These are phyloP conservation scores for Aporophyla lueneburgensis DNA, from an alignment of 2,888 invertebrate genomes.

Conservation along the genomic window DNA sequence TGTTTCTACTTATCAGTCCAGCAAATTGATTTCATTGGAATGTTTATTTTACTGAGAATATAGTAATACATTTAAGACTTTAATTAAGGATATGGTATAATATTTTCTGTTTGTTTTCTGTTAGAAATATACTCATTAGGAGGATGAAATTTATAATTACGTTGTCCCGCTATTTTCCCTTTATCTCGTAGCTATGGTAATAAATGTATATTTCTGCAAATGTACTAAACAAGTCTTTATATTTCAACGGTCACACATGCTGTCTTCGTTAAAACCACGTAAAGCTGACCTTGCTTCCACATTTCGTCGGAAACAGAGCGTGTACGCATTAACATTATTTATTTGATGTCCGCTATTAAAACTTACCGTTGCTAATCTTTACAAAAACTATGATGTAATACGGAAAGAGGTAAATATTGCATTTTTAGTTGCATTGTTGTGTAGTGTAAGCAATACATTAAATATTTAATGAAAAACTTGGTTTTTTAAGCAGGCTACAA, in stretches of 20 bases:
- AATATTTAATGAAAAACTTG: conserved; percentile 15
- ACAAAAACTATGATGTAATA: conserved; percentile 51
- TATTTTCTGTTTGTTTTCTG: conserved; percentile 1
- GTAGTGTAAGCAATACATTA: conserved; percentile 26
- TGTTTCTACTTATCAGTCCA: conserved; percentile 33
- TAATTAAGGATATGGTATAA: not conserved
- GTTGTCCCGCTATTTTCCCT: not conserved
- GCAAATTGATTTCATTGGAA: conserved; percentile 41
- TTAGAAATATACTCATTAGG: not conserved
- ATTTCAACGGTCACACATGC: conserved; percentile 27
- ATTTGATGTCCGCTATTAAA: conserved; percentile 64
- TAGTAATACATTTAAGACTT: not conserved
- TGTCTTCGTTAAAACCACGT: conserved; percentile 48
- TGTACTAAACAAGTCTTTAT: conserved; percentile 22
- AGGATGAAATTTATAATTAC: not conserved
- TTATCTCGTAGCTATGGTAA: not conserved
- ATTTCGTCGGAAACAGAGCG: conserved; percentile 76
- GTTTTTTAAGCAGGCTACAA: not conserved
- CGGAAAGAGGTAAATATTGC: conserved; percentile 45
- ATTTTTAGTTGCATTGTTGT: conserved; percentile 28
- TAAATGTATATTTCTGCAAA: not conserved
- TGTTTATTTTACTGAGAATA: not conserved
- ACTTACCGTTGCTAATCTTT: conserved; percentile 61
- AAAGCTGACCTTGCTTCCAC: conserved; percentile 75
- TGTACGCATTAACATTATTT: conserved; percentile 71